Percentiles rank a stretch among this genome's conserved stretches.
Conservation (phyloP, 2,113 vertebrate species). For the Burhinus oedicnemus region DNA sequence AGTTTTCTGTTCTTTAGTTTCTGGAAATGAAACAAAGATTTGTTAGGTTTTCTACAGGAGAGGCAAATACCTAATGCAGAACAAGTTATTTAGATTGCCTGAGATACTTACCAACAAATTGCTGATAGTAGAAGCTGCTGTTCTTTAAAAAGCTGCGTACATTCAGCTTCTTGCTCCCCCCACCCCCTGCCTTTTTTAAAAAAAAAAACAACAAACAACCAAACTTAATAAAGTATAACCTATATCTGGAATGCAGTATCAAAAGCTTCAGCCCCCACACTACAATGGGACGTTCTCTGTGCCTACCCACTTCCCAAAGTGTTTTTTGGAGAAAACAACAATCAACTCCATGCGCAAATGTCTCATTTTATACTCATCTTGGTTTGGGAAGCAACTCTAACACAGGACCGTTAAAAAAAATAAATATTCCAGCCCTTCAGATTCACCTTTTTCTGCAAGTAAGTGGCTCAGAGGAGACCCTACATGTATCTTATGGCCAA, state of each 20-base stretch:
- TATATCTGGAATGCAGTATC: accelerated
- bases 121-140: background rate
- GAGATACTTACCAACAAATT: background rate
- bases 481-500: background rate
- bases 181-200: background rate
- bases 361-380: background rate
- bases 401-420: background rate
- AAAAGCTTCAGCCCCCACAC: background rate
- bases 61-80: background rate
- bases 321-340: background rate
- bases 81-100: background rate
- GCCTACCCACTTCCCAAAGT: background rate
- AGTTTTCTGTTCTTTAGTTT: background rate
- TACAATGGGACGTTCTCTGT: background rate
- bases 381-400: background rate
- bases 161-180: background rate
- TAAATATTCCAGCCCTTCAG: background rate
- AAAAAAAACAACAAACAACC: background rate
- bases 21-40: conserved; percentile 7
- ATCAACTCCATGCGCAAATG: background rate
- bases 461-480: background rate
- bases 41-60: background rate
- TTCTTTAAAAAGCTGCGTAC: background rate
- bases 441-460: background rate
- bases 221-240: background rate